phyloP scores from a whole-genome alignment of 1,140 invertebrate species.

The Drosophila athabasca region DNA sequence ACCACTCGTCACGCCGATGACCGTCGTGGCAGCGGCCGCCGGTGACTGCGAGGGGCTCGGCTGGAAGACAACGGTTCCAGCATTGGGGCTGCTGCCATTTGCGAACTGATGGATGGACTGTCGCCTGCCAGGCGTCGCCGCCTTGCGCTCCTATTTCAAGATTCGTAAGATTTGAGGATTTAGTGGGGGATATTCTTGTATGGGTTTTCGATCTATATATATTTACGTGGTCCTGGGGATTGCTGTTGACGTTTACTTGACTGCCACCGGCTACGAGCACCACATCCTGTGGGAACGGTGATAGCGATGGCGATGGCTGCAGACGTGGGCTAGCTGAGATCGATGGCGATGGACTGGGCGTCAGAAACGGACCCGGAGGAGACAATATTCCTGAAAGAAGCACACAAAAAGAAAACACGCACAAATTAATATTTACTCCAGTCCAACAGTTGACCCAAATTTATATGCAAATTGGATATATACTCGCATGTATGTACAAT shows the following conservation, averaged over 20 bases:
- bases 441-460: conserved; percentile 38
- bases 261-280: conserved; percentile 83
- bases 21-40: conserved; percentile 81
- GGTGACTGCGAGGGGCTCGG: conserved; percentile 83
- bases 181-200: neutral
- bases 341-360: conserved; percentile 84
- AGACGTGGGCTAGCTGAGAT: conserved; percentile 84
- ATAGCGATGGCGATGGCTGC: conserved; percentile 83
- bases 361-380: conserved; percentile 84
- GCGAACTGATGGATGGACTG: conserved; percentile 83
- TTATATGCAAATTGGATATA: conserved; percentile 17
- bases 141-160: conserved; percentile 76
- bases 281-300: conserved; percentile 83
- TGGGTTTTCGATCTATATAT: neutral
- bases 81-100: conserved; percentile 83
- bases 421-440: conserved; percentile 32
- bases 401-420: conserved; percentile 6
- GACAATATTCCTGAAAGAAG: conserved; percentile 83
- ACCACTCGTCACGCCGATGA: conserved; percentile 82
- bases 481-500: neutral
- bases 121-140: conserved; percentile 83
- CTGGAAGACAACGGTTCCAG: conserved; percentile 83
- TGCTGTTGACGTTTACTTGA: conserved; percentile 79
- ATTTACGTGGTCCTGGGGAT: conserved; percentile 82
- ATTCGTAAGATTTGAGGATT: conserved; percentile 4